Conservation (phyloP, 2,888 invertebrate genomes). For the Malthinus flaveolus region DNA sequence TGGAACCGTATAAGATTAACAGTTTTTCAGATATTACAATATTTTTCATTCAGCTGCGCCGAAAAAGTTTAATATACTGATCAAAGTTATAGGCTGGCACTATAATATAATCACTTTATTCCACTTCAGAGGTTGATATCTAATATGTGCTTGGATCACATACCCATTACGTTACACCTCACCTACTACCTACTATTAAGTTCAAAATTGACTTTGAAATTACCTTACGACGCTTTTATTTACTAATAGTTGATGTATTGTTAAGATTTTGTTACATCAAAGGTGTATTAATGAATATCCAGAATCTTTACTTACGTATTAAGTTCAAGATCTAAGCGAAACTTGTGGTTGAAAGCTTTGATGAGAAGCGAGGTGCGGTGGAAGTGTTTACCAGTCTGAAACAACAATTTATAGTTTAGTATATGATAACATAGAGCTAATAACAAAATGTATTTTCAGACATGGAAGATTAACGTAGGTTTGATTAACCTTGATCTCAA, state of each 20-base stretch:
- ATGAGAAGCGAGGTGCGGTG: slow-evolving; percentile 94
- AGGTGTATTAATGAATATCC: slow-evolving; percentile 22
- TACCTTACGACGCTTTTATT: background rate
- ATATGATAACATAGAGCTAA: slow-evolving; percentile 6
- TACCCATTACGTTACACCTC: no score
- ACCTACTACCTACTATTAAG: no score
- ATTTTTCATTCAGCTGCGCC: no score
- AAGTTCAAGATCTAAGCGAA: slow-evolving; percentile 93
- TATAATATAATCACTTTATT: no score
- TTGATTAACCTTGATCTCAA: slow-evolving; percentile 4
- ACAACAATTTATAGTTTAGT: slow-evolving; percentile 52
- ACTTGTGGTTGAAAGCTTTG: slow-evolving; percentile 96
- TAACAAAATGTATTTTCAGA: slow-evolving; percentile 17
- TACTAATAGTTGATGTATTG: background rate
- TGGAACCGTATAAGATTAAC: no score
- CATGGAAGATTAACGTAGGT: slow-evolving; percentile 4
- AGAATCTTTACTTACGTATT: slow-evolving; percentile 79
- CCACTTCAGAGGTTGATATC: no score
- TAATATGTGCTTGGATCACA: no score
- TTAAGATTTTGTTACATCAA: slow-evolving; percentile 10
- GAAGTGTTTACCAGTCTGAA: slow-evolving; percentile 90
- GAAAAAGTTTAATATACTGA: no score
- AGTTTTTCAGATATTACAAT: no score
- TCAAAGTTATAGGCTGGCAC: no score
- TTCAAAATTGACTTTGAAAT: no score